A percentile compares a stretch with the other conserved stretches of the same genome.
These are phyloP conservation scores for Notolepis coatsorum DNA, from an alignment of 2,797 vertebrate genomes.

Conservation along the genomic window DNA sequence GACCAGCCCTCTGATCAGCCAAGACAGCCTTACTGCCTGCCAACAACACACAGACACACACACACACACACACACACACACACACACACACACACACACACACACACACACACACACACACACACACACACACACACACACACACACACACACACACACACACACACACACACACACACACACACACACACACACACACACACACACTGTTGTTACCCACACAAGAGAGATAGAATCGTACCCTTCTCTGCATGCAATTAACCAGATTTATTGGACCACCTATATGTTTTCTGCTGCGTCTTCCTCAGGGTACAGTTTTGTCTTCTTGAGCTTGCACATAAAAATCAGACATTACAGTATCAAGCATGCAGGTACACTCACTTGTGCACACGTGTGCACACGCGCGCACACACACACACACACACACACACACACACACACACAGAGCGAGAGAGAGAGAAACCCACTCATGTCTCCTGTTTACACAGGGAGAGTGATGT, in stretches of 20 bases:
- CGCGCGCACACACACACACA: constrained; percentile 1
- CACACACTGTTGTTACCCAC: constrained; percentile 3
- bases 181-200: constrained; percentile 47
- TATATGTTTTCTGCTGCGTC: constrained; percentile 47
- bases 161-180: constrained; percentile 54
- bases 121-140: constrained; percentile 59
- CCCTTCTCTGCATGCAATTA: constrained; percentile 52
- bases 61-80: constrained; percentile 27
- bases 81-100: constrained; percentile 53
- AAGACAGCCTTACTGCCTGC: constrained; percentile 64
- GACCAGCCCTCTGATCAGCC: constrained; percentile 72
- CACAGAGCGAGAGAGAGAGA: constrained; percentile 27
- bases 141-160: constrained; percentile 47
- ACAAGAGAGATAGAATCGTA: constrained; percentile 38
- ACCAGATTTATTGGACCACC: constrained; percentile 55
- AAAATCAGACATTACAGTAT: constrained; percentile 2
- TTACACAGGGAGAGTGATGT: constrained; percentile 66
- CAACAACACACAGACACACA: constrained; percentile 67
- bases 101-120: constrained; percentile 48
- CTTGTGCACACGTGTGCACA: constrained; percentile 21
- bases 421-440: constrained; percentile 17
- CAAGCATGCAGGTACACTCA: too few species aligned
- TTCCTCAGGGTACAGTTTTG: constrained; percentile 47
- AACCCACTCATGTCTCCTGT: constrained; percentile 65
- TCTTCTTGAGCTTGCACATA: constrained; percentile 31